phyloP scores from a whole-genome alignment of 2,113 vertebrate species.

The Apaloderma vittatum region DNA sequence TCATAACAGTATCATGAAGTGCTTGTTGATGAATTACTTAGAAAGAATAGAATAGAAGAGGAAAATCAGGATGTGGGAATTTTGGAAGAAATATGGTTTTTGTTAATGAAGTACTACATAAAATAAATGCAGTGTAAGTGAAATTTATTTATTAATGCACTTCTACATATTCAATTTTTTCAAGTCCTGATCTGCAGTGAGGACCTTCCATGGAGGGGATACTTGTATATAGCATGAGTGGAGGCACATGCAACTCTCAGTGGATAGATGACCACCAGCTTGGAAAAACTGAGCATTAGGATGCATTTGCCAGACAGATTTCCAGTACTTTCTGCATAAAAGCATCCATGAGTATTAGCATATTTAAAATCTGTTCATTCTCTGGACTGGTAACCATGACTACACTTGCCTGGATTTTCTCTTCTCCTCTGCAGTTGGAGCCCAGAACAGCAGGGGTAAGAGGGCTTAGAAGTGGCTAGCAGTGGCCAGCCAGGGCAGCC shows the following conservation, averaged over 20 bases:
- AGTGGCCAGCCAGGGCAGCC: not conserved
- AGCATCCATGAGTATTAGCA: not conserved
- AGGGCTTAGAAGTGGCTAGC: not conserved
- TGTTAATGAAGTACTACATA: conserved; percentile 9
- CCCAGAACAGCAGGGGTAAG: not conserved
- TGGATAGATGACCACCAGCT: not conserved
- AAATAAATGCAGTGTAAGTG: conserved; percentile 6
- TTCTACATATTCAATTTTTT: not conserved
- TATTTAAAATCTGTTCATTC: conserved; percentile 15
- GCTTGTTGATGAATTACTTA: not conserved
- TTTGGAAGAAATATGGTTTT: not conserved
- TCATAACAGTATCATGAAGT: not conserved
- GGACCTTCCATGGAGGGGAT: not conserved
- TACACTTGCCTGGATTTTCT: conserved; percentile 19
- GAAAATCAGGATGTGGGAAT: not conserved
- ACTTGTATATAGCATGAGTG: not conserved
- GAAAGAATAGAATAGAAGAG: not conserved
- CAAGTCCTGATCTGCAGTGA: not conserved
- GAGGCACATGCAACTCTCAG: not conserved
- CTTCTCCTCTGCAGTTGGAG: not conserved
- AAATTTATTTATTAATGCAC: conserved; percentile 36
- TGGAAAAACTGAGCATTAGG: not conserved
- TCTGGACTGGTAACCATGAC: conserved; percentile 16
- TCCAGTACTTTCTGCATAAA: not conserved
- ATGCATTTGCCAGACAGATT: not conserved